Conservation (phyloP, 1,140 invertebrate species). For the Drosophila watanabei region DNA sequence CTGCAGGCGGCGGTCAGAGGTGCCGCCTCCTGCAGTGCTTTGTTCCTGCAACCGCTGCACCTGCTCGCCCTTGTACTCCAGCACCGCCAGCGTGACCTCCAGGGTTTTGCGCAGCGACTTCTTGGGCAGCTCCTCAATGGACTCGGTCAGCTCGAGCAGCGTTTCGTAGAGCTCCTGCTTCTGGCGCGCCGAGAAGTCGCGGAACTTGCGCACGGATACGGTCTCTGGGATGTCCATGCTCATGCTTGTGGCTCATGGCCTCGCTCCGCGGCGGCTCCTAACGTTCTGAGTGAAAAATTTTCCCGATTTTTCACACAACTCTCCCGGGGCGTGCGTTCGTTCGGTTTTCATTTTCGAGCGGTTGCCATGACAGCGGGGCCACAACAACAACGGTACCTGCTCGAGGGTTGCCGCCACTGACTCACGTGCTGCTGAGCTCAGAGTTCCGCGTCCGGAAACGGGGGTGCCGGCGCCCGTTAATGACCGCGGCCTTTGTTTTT, state of each 20-base stretch:
- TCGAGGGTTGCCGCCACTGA: slow-evolving; percentile 41
- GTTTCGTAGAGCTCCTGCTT: slow-evolving; percentile 83
- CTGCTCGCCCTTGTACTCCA: slow-evolving; percentile 79
- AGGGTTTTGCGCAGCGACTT: slow-evolving; percentile 77
- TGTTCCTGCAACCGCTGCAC: slow-evolving; percentile 42
- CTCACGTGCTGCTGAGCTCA: slow-evolving; percentile 62
- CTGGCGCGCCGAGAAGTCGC: slow-evolving; percentile 70
- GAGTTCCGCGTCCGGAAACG: slow-evolving; percentile 44
- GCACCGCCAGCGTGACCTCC: slow-evolving; percentile 70
- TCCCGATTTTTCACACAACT: slow-evolving; percentile 19
- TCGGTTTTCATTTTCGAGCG: slow-evolving; percentile 32
- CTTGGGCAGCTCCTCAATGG: slow-evolving; percentile 75
- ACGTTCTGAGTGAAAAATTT: slow-evolving; percentile 70
- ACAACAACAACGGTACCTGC: slow-evolving; percentile 54
- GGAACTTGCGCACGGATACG: slow-evolving; percentile 79
- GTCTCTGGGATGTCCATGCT: slow-evolving; percentile 78
- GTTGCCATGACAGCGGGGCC: slow-evolving; percentile 71
- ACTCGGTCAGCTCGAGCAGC: slow-evolving; percentile 62
- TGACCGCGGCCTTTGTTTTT: slow-evolving; percentile 70
- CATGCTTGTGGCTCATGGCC: slow-evolving; percentile 63
- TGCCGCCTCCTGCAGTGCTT: not conserved
- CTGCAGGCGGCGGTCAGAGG: slow-evolving; percentile 54
- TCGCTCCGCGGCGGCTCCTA: slow-evolving; percentile 53
- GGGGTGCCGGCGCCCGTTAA: slow-evolving; percentile 58
- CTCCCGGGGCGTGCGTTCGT: slow-evolving; percentile 19